Evolutionary conservation across 2,113 vertebrate genomes (phyloP).

Genomic region (Tinamus guttatus): DNA sequence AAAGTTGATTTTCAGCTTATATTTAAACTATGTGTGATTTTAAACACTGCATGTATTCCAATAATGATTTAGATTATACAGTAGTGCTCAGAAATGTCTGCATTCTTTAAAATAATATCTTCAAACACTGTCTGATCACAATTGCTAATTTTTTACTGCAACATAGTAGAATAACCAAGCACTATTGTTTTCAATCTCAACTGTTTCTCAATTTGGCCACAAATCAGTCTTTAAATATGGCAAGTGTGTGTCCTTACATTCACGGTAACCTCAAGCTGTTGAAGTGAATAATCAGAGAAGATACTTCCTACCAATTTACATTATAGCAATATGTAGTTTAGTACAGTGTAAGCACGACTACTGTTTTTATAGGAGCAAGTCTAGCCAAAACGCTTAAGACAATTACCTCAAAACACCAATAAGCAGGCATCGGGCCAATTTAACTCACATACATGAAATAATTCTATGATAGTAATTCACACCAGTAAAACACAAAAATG

Average conservation of each 20-base stretch:
- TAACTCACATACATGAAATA: background rate
- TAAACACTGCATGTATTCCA: background rate
- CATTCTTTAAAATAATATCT: background rate
- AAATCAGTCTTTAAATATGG: background rate
- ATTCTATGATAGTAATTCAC: background rate
- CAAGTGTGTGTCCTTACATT: background rate
- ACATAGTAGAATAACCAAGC: background rate
- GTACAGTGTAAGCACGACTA: background rate
- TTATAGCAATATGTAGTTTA: accelerated
- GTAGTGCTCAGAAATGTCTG: background rate
- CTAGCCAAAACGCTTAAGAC: background rate
- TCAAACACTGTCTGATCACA: background rate
- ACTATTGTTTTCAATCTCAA: background rate
- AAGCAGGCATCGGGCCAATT: background rate
- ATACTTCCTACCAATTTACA: background rate
- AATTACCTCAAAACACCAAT: background rate
- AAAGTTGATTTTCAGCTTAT: background rate
- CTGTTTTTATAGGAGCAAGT: background rate
- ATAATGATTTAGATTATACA: background rate
- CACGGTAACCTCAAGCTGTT: accelerated
- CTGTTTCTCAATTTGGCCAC: background rate
- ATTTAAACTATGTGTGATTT: background rate
- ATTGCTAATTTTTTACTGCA: background rate
- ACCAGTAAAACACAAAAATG: background rate
- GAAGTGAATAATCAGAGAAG: background rate